Base-by-base conservation (phyloP, 2,797 vertebrate genomes). In the Pangasius djambal region DNA sequence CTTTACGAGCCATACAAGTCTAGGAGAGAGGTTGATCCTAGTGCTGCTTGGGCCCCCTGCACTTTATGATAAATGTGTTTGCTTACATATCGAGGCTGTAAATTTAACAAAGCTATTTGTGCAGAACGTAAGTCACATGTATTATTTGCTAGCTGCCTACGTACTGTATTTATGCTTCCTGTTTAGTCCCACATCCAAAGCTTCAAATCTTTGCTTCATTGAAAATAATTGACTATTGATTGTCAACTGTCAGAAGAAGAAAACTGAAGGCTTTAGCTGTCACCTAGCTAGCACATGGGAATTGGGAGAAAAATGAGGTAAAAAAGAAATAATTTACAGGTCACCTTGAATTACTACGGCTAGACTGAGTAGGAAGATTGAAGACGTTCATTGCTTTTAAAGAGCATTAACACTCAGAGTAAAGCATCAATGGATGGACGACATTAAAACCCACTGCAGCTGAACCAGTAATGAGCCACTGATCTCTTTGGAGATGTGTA, bases 401-500 rank as follows among this genome's bases (percentile, higher is more conserved):
- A 61, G 34, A 59, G 34, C 34, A 25, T 40, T 13, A 67, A 48
- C 63, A 69, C 28, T 50, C n/a, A 0, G 83, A 22, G 55, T 25
- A 6, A 37, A 59, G 79, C 55, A 10, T 82, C 18, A 20, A 31
- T 25, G 31, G 34, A 83, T 10, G 79, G 82, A 50, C 9, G 69
- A 83, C 50, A 55, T 83, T 75, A 55, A 40, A 55, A 50, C n/a
- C 34, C 69, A 3, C 55, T 44, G 16, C 12, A 83, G 40, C 67
- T 78, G 31, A 50, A 40, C 59, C 48, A 40, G 91, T 94, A 94
- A 94, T 91, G 92, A 95, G 93, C 92, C 89, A 88, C 88, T 25
- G 88, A 91, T 88, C 84, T 89, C 86, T 89, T 57, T 89, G 65
- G 90, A 93, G 90, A 94, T 94, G 94, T 92, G 92, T 91, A 93